Conservation (phyloP, 1,140 invertebrate genomes). For the Aphelinus atriplicis region DNA sequence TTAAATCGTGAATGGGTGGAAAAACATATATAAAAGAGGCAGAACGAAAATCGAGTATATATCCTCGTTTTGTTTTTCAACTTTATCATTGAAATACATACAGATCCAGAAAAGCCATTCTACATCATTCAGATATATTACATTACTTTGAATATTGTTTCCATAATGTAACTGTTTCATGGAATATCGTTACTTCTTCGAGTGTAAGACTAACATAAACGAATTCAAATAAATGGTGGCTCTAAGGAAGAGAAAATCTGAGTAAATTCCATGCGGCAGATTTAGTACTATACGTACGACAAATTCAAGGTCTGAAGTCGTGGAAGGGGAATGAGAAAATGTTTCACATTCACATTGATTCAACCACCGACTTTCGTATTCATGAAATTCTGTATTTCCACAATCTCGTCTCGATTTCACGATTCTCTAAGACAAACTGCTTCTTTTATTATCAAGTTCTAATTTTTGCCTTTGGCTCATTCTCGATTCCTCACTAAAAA, state of each 20-base stretch:
- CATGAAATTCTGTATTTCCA: conserved; percentile 5
- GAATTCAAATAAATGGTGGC: neutral
- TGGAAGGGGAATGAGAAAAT: conserved; percentile 17
- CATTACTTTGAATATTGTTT: neutral
- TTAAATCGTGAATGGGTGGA: no score
- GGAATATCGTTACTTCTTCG: neutral
- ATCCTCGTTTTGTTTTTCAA: no score
- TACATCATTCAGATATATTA: no score
- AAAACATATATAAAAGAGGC: no score
- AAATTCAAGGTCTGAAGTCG: conserved; percentile 7
- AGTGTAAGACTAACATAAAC: neutral
- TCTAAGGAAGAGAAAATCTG: neutral
- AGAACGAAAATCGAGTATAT: no score
- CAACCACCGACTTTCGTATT: conserved; percentile 7
- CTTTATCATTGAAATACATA: no score
- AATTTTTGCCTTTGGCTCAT: no score
- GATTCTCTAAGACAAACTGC: no score
- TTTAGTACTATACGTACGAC: neutral
- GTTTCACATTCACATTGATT: conserved; percentile 9
- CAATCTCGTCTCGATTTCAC: no score
- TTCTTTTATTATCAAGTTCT: no score
- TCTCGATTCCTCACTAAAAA: no score
- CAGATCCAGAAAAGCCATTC: no score
- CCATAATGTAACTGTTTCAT: neutral
- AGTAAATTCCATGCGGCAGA: neutral